Evolutionary conservation across 1,140 invertebrate genomes (phyloP).

Genomic region (Campoletis sonorensis): DNA sequence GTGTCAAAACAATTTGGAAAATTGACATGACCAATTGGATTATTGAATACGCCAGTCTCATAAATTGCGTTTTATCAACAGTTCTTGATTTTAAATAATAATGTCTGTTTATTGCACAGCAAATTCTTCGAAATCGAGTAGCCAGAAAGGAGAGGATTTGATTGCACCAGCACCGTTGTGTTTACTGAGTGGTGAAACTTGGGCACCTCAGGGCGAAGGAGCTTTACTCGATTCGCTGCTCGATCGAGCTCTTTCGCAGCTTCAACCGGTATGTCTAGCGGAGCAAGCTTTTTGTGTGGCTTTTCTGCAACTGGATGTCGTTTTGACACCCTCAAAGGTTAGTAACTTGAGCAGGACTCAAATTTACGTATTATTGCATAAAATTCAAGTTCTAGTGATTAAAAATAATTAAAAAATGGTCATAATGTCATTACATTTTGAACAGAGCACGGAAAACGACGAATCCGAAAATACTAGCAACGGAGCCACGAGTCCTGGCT

Average conservation of each 20-base stretch:
- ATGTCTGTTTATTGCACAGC: slow-evolving; percentile 40
- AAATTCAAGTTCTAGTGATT: no score
- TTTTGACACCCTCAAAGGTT: slow-evolving; percentile 74
- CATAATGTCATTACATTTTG: slow-evolving; percentile 20
- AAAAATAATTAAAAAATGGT: not conserved
- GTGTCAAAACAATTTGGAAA: no score
- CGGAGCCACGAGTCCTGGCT: slow-evolving; percentile 67
- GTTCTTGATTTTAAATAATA: no score
- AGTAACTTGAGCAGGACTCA: not conserved
- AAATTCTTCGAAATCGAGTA: slow-evolving; percentile 66
- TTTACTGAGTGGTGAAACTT: slow-evolving; percentile 69
- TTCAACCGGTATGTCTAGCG: slow-evolving; percentile 94
- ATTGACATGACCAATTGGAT: not conserved
- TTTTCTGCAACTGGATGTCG: slow-evolving; percentile 92
- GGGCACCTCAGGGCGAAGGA: slow-evolving; percentile 71
- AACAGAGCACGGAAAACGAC: slow-evolving; percentile 64
- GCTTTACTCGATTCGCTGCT: slow-evolving; percentile 81
- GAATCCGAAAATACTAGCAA: slow-evolving; percentile 65
- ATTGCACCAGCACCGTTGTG: slow-evolving; percentile 70
- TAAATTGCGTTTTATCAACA: no score
- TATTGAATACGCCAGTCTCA: no score
- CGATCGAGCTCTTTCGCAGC: slow-evolving; percentile 89
- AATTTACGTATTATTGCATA: no score
- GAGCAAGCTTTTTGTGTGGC: slow-evolving; percentile 97
- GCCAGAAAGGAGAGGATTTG: slow-evolving; percentile 68